A percentile compares a stretch with the other conserved stretches of the same genome.
These are phyloP conservation scores for Thermophis baileyi DNA, from an alignment of 2,113 vertebrate species.

Conservation along the genomic window DNA sequence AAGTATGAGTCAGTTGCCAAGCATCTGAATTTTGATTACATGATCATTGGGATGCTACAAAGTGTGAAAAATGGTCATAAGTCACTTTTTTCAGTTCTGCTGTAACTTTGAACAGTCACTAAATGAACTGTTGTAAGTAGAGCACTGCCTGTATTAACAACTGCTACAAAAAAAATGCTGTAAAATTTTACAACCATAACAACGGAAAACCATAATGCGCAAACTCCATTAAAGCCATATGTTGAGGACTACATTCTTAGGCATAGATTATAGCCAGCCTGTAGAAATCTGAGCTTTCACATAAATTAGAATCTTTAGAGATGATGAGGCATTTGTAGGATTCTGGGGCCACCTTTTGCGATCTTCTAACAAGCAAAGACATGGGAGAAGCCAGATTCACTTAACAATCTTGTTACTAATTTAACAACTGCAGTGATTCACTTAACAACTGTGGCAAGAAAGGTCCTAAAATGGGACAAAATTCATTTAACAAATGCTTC, in stretches of 20 bases:
- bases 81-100: no score
- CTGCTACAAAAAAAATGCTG: no score
- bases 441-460: background rate
- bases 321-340: background rate
- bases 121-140: no score
- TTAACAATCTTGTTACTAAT: background rate
- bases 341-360: background rate
- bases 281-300: background rate
- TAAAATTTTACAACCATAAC: no score
- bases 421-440: background rate
- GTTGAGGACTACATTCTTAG: background rate
- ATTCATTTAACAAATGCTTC: background rate
- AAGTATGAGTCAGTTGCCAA: no score
- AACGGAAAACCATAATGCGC: no score
- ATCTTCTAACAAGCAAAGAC: background rate
- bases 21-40: no score
- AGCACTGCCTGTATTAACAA: no score
- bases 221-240: no score
- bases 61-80: no score
- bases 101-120: no score
- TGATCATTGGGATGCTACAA: no score
- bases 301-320: background rate
- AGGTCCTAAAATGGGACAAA: background rate
- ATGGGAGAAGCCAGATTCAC: background rate
- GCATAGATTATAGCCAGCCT: background rate